phyloP scores from a whole-genome alignment of 1,140 invertebrate genomes.

The Calliphora vicina region DNA sequence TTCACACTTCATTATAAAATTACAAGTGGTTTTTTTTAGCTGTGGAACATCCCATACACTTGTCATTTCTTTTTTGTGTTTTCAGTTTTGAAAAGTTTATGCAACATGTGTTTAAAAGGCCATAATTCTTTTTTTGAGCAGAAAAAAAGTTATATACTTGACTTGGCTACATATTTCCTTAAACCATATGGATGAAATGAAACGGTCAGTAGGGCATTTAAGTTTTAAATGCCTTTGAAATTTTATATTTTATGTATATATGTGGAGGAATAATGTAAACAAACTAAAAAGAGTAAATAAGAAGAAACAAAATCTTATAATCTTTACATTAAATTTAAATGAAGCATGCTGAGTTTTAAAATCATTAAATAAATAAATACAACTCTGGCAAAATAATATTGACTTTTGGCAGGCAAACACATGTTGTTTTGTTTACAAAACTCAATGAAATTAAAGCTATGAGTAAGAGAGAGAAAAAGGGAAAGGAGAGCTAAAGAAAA shows the following conservation, averaged over 20 bases:
- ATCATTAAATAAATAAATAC: neutral
- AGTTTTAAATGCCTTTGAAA: neutral
- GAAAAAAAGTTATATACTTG: neutral
- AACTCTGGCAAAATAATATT: neutral
- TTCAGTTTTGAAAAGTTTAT: neutral
- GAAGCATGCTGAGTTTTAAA: neutral
- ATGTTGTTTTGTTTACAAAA: neutral
- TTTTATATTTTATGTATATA: neutral
- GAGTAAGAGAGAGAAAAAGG: neutral
- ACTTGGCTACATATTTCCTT: neutral
- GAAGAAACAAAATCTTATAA: neutral
- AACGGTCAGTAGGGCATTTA: conserved; percentile 13
- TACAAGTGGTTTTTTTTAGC: neutral
- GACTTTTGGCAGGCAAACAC: neutral
- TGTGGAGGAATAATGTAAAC: neutral
- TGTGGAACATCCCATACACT: neutral
- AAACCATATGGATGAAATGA: conserved; percentile 1
- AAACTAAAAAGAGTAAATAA: neutral
- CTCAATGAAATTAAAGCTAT: neutral
- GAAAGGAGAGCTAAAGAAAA: neutral
- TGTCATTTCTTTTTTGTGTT: neutral
- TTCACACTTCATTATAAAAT: neutral
- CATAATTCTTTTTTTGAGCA: neutral
- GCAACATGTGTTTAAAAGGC: conserved; percentile 3
- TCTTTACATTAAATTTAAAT: neutral